Evolutionary conservation across 2,888 invertebrate genomes (phyloP).

Genomic region (Plusia festucae): DNA sequence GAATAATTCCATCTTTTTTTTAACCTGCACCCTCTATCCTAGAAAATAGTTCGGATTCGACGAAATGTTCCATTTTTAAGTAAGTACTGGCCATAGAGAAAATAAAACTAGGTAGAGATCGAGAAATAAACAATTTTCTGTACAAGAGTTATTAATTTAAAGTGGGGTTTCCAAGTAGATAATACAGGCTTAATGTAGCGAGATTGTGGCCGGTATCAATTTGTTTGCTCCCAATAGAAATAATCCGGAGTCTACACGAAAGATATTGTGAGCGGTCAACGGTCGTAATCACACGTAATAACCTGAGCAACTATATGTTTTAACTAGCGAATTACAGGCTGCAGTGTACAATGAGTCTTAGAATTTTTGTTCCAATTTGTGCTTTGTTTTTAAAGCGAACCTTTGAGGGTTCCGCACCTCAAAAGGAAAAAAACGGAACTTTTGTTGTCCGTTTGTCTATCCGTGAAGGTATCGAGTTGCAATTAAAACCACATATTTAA

Average conservation of each 20-base stretch:
- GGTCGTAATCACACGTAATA: constrained; percentile 71
- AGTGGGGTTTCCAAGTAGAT: constrained; percentile 58
- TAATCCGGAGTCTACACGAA: constrained; percentile 51
- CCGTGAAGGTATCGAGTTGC: too few species aligned
- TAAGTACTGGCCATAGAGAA: background rate
- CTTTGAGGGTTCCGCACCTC: too few species aligned
- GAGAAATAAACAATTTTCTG: constrained; percentile 49
- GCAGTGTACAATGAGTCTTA: constrained; percentile 47
- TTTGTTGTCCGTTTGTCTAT: too few species aligned
- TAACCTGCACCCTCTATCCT: too few species aligned
- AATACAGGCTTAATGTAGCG: constrained; percentile 49
- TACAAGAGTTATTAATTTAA: constrained; percentile 59
- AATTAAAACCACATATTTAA: too few species aligned
- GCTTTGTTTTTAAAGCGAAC: constrained; percentile 9
- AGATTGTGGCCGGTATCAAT: constrained; percentile 57
- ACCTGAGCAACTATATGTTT: constrained; percentile 58
- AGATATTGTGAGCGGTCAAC: constrained; percentile 70
- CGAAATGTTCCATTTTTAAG: background rate
- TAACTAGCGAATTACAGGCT: constrained; percentile 62
- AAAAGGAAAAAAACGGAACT: too few species aligned
- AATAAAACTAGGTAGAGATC: constrained; percentile 5
- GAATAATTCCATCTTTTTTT: background rate
- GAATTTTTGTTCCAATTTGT: constrained; percentile 22
- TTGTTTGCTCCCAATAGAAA: constrained; percentile 57
- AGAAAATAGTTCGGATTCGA: background rate